These are phyloP conservation scores for Hydrochoerus hydrochaeris DNA, from an alignment of 2,113 vertebrate species.

Conservation along the genomic window DNA sequence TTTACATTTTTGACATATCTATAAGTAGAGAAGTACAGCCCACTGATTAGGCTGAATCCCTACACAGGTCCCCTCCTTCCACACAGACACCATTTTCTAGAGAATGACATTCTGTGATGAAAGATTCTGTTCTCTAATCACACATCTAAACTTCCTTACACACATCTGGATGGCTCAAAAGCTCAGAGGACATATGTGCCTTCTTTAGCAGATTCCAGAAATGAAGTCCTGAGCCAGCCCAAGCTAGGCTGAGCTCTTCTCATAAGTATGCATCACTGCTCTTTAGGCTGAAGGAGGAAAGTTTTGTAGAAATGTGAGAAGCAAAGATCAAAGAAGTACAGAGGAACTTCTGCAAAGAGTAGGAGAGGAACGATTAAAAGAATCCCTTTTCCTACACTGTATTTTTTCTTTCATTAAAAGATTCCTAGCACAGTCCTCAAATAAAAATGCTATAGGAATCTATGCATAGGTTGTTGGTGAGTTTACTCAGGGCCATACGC, in stretches of 20 bases:
- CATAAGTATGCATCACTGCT: conserved; percentile 63
- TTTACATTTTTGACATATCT: background rate
- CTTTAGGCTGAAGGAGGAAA: conserved; percentile 40
- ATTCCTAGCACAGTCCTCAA: conserved; percentile 45
- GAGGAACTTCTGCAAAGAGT: too few species aligned
- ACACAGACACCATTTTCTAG: background rate
- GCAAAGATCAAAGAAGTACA: conserved; percentile 68
- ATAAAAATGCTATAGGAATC: background rate
- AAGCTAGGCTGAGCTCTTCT: background rate
- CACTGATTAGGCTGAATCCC: background rate
- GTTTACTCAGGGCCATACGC: background rate
- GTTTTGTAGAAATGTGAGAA: conserved; percentile 54
- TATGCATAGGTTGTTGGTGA: background rate
- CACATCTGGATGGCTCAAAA: background rate
- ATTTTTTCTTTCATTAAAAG: conserved; percentile 58
- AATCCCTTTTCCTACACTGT: background rate
- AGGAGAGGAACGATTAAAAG: background rate
- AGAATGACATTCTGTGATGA: background rate
- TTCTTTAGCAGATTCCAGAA: background rate
- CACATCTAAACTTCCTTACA: background rate
- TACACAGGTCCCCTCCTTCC: background rate
- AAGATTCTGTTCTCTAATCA: background rate
- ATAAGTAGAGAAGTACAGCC: background rate
- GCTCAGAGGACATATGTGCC: background rate
- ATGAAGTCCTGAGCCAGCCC: background rate